These are phyloP conservation scores for Sminthurinus signatus DNA, from an alignment of 1,140 invertebrate species.

Conservation along the genomic window DNA sequence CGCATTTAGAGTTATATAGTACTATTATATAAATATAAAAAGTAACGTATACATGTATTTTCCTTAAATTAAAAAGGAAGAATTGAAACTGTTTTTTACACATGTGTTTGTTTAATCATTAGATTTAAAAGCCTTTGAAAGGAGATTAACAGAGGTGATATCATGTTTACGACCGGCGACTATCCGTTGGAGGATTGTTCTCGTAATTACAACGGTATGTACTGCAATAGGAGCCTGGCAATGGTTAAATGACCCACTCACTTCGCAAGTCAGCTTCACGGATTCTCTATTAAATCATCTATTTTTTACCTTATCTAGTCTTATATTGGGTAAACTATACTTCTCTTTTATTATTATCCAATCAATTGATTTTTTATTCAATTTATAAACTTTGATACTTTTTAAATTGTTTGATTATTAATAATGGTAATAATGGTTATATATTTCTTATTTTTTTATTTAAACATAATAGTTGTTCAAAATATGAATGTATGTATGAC, in stretches of 20 bases:
- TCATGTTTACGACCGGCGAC: slow-evolving; percentile 84
- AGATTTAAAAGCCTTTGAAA: slow-evolving; percentile 96
- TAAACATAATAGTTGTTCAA: neutral
- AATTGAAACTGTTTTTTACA: slow-evolving; percentile 37
- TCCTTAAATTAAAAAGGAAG: neutral
- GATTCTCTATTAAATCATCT: slow-evolving; percentile 90
- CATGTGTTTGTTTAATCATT: no score
- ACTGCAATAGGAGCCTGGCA: slow-evolving; percentile 88
- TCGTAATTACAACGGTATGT: slow-evolving; percentile 75
- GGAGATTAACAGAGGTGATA: slow-evolving; percentile 92
- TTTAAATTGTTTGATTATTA: neutral
- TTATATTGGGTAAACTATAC: slow-evolving; percentile 60
- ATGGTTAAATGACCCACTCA: slow-evolving; percentile 88
- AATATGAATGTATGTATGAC: neutral
- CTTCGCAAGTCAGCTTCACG: slow-evolving; percentile 74
- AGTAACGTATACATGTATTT: no score
- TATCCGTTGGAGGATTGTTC: slow-evolving; percentile 82
- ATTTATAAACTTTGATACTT: slow-evolving; percentile 1
- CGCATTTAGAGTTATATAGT: no score
- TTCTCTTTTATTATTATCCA: neutral
- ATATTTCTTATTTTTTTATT: slow-evolving; percentile 4
- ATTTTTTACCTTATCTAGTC: slow-evolving; percentile 88
- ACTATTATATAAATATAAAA: no score
- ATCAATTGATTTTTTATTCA: slow-evolving; percentile 1
- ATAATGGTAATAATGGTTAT: neutral